Evolutionary conservation across 2,797 vertebrate genomes (phyloP), one percentile per base, ranked within the genome.

Genomic region (Myripristis murdjan): DNA sequence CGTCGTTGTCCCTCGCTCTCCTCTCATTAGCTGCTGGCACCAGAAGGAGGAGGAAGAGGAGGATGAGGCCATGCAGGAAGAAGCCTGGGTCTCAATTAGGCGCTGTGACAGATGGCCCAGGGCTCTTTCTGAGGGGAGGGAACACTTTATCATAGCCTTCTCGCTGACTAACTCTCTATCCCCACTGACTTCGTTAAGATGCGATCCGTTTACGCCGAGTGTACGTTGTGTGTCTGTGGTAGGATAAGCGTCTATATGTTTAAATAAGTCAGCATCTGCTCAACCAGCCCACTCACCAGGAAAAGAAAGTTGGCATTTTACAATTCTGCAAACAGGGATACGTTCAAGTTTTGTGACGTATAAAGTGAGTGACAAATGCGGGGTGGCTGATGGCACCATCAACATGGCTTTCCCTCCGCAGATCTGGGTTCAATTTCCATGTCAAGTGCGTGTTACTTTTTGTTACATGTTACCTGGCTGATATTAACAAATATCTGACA

Each of bases 91-190:
- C 58, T 73, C 59, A 64, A 64, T 68, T 81, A 55, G 58, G 8
- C 63, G 47, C 16, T 8, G 37, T 41, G 62, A 56, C 78, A 76
- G 73, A 76, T 56, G 64, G 73, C 75, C 66, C 37, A 20, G 75
- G 70, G 80, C 77, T 68, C 64, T 79, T 75, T 73, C 85, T 80
- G 81, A 58, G 39, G 73, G 79, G 77, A 86, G 70, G 60, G 64
- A 87, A 66, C 64, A 69, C 70, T 83, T 84, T 71, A 83, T 63
- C 62, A 35, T 74, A 64, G 68, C 60, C 79, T 72, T 78, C 31
- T 56, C 82, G 75, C 66, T 85, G 88, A 79, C 87, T 87, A 88
- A 80, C 78, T 68, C 73, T 69, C 56, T 83, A 74, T 81, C 83
- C 83, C 82, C 70, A 47, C 87, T 26, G 75, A 77, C 77, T 85